Evolutionary conservation across 37 sponge, comb jelly and placozoan genomes (phyloP), one percentile per base, ranked within the genome.

Genomic region (Cliona cf. orientalis): DNA sequence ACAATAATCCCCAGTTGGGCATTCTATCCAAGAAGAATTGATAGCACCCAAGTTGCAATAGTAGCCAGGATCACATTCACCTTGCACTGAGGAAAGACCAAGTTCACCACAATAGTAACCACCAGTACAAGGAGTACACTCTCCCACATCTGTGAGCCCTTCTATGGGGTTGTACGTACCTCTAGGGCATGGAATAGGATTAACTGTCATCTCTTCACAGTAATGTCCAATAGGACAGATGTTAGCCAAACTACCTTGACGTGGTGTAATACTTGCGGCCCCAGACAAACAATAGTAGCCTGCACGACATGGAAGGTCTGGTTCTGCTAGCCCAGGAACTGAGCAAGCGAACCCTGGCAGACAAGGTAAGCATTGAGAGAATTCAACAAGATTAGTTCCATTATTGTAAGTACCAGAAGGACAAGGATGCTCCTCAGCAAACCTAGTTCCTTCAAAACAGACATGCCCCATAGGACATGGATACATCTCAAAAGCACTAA

Each of bases 241-340:
- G 23, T 62, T 62, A 21, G 64, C 64, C 14, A n/a, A 9, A 7
- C 23, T 28, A 19, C 31, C 64, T 62, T 62, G 64, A 25, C 11
- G 11, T 62, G 64, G 64, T 25, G 64, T 62, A 6, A n/a, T 62
- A 26, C 64, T 62, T 62, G n/a, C 7, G 23, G 64, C 64, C 7
- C 64, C 64, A 25, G 64, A 62, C 31, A n/a, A n/a, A 62, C 64
- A 62, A 62, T 25, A 62, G 31, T 62, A 62, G 11, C 64, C 64
- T 25, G 64, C 64, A 28, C 64, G n/a, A 26, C 64, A 62, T 28
- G 64, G 64, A 26, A 62, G 64, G 23, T 62, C 25, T 62, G 64
- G 64, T 21, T 62, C 31, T 28, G 64, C 14, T 26, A 62, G 64
- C 6, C 64, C 64, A 25, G 64, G 14, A 9, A n/a, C 26, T 28